Evolutionary conservation across 2,113 vertebrate genomes (phyloP).

Genomic region (Pomatostomus ruficeps): DNA sequence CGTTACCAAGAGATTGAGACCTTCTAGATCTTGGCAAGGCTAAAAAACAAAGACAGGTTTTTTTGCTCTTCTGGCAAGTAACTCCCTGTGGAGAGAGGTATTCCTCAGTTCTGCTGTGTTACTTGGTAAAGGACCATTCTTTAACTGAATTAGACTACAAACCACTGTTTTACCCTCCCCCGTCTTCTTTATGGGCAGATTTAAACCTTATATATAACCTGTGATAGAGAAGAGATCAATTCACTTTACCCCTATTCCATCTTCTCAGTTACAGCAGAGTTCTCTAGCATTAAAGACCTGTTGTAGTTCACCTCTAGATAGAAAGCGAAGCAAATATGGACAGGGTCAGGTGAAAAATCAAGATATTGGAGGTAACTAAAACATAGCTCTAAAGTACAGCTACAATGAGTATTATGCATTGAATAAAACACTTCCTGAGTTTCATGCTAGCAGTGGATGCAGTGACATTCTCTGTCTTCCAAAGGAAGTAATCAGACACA

Average conservation of each 20-base stretch:
- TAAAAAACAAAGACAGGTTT: neutral
- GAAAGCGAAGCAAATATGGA: neutral
- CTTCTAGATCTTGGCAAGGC: neutral
- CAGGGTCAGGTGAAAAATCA: neutral
- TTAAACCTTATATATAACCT: neutral
- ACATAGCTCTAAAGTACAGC: neutral
- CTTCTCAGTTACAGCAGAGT: neutral
- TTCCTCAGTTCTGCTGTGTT: neutral
- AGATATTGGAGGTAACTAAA: neutral
- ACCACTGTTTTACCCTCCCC: neutral
- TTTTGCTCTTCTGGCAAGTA: neutral
- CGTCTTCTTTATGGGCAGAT: neutral
- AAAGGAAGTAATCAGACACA: conserved; percentile 1
- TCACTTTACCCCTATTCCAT: neutral
- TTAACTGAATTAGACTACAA: neutral
- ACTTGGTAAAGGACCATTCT: neutral
- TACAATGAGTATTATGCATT: neutral
- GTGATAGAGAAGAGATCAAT: neutral
- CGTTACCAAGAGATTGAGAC: neutral
- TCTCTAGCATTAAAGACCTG: neutral
- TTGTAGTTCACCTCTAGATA: neutral
- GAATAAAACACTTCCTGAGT: neutral
- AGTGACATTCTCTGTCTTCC: neutral
- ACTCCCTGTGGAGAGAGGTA: neutral
- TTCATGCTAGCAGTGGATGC: neutral